Evolutionary conservation across 1,140 invertebrate species (phyloP), one percentile per base, ranked within the genome.

Genomic region (Spodoptera litura): DNA sequence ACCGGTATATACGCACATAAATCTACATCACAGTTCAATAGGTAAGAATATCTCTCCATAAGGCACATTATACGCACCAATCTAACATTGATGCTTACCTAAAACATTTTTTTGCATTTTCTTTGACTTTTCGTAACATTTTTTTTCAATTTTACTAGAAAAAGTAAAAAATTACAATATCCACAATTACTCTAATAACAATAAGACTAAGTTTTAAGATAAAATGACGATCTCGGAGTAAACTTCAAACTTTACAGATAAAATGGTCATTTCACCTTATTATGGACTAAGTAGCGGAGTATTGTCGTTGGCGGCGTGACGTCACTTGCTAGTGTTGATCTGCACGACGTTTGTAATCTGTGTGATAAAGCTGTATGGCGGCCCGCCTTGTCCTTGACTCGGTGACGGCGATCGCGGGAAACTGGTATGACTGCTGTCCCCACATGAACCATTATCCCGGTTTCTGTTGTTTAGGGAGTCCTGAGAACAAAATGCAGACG

Each of bases 391-490:
- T 38, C 15, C 49, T n/a, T 53, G 49, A 25, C 75, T 79, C 38
- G 51, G 61, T 9, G 76, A 53, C 20, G 64, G 59, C 6, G 64
- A 53, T 20, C 12, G 20, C 52, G 35, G 51, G 25, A 10, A 52
- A 25, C 53, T 13, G 76, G 6, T 64, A 5, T 62, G 49, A 52
- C 75, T 79, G 51, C 85, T 75, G 27, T 49, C 3, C 79, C 10
- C 27, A 4, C 56, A n/a, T 20, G 72, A 70, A 13, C 66, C 55
- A 12, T 81, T 81, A 5, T 82, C 82, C 0, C 78, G 64, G 25
- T 85, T 31, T 31, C 84, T 72, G 72, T 86, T 89, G 79, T 88
- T 90, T 35, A 88, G 87, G 2, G 87, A 71, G 27, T 88, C 88
- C 87, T 90, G 82, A 9, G 55, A 59, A 64, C 35, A 58, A 78